Base-by-base conservation (phyloP, 2,888 invertebrate species). In the Ptychoptera contaminata region DNA sequence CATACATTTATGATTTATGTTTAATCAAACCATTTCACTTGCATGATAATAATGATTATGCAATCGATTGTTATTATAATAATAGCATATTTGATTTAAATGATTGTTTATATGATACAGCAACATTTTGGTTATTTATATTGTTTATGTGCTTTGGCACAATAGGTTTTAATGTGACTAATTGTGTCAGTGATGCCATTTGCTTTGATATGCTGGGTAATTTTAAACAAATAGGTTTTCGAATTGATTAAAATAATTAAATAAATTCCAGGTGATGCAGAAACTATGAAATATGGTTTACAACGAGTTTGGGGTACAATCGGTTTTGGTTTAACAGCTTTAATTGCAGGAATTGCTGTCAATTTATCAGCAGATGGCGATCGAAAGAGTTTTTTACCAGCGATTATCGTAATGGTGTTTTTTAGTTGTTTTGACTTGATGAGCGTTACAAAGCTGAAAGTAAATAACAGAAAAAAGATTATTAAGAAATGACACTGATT, bases 131-230 rank as follows among this genome's bases (percentile, higher is more conserved):
- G 84, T 67, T 71, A 2, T 86, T 83, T 52, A 76, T 85, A 0
- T 50, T 78, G 1, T 60, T 84, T 16, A 76, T 83, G 70, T 78
- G 79, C 37, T 50, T 82, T 2, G 85, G 85, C 29, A 82, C 77
- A 2, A 80, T 86, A 46, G 80, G 82, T 3, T 87, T 81, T 57
- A 87, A 86, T 59, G 88, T 92, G 0, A 76, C 80, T 31, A 84
- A 90, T 55, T 86, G 83, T 40, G 79, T 92, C 35, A 83, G 85
- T 35, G 93, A 93, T 62, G 88, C 91, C 1, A 80, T 92, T 30
- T 88, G 90, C 60, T 91, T 91, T 57, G 86, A 91, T 62, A 76
- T 87, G 16, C 69, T 93, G 35, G 86, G 85, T 76, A 60, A 67
- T 9, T 12, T 31, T 32, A 31, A 14, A 32, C 12, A 31, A 29